phyloP scores from a whole-genome alignment of 2,797 vertebrate genomes.

The Coregonus sp. region DNA sequence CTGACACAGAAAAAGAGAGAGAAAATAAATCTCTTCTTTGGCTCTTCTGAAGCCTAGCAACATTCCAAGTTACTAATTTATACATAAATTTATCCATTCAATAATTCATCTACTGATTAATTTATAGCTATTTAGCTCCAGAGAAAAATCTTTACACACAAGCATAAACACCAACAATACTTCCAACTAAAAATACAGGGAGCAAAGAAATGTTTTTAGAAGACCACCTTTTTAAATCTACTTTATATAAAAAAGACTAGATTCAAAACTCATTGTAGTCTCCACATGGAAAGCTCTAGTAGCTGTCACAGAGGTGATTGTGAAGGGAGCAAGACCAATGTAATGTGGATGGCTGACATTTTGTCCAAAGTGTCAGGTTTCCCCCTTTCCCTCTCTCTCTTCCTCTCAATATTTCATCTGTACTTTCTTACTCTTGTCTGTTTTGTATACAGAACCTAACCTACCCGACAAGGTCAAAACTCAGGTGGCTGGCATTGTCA shows the following conservation, averaged over 20 bases:
- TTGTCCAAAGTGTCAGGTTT: slow-evolving; percentile 35
- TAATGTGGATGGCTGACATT: slow-evolving; percentile 43
- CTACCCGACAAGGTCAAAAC: slow-evolving; percentile 68
- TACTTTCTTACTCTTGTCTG: slow-evolving; percentile 4
- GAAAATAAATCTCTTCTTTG: slow-evolving; percentile 22
- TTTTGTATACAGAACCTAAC: slow-evolving; percentile 50
- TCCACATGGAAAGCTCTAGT: slow-evolving; percentile 29
- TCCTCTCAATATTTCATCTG: slow-evolving; percentile 14
- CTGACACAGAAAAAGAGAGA: slow-evolving; percentile 24
- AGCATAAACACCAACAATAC: slow-evolving; percentile 54
- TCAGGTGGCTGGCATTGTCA: slow-evolving; percentile 60
- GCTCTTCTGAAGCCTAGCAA: slow-evolving; percentile 41
- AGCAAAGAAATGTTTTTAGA: background rate
- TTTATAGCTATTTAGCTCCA: slow-evolving; percentile 59
- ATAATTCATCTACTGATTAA: slow-evolving; percentile 70
- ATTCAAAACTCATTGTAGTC: slow-evolving; percentile 8
- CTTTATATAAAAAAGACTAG: slow-evolving; percentile 19
- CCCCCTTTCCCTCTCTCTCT: slow-evolving; percentile 18
- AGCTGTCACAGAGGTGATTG: slow-evolving; percentile 31
- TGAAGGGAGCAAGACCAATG: slow-evolving; percentile 41
- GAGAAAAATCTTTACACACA: slow-evolving; percentile 63
- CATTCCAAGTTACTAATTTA: slow-evolving; percentile 64
- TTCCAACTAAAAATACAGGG: slow-evolving; percentile 24
- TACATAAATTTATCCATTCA: slow-evolving; percentile 61
- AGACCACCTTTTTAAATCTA: slow-evolving; percentile 24